phyloP scores from a whole-genome alignment of 2,888 invertebrate species.

The Platycheirus rosarum region DNA sequence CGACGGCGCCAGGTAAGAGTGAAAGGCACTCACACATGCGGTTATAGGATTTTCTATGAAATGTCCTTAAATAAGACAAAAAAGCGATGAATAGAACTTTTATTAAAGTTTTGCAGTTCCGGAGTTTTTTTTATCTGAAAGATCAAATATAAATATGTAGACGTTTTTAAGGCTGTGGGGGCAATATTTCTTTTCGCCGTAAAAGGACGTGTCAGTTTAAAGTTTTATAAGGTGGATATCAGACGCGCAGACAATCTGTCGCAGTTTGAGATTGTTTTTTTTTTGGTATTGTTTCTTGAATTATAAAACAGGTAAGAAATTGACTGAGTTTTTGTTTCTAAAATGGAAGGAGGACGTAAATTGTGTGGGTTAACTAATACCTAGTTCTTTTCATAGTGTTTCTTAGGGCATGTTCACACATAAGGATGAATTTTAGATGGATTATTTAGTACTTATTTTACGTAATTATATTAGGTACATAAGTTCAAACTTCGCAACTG shows the following conservation, averaged over 20 bases:
- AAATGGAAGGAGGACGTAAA: not conserved
- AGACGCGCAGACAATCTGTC: slow-evolving; percentile 59
- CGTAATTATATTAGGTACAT: too few relatives aligned
- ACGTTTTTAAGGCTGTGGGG: slow-evolving; percentile 24
- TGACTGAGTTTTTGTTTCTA: slow-evolving; percentile 23
- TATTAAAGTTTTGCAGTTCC: slow-evolving; percentile 54
- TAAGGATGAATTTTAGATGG: too few relatives aligned
- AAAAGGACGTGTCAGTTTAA: slow-evolving; percentile 40
- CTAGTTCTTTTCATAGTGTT: too few relatives aligned
- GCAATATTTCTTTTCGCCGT: not conserved
- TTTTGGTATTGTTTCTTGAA: slow-evolving; percentile 14
- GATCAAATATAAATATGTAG: slow-evolving; percentile 9
- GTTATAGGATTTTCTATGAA: slow-evolving; percentile 33
- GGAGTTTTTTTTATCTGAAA: not conserved
- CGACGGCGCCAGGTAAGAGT: slow-evolving; percentile 57
- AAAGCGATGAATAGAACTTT: slow-evolving; percentile 30
- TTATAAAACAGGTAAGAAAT: slow-evolving; percentile 16
- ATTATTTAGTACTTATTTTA: too few relatives aligned
- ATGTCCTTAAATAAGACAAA: slow-evolving; percentile 32
- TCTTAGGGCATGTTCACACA: too few relatives aligned
- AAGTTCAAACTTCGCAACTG: too few relatives aligned
- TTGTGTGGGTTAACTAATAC: too few relatives aligned
- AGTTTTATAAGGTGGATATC: slow-evolving; percentile 53
- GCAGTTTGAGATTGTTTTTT: slow-evolving; percentile 39
- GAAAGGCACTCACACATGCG: slow-evolving; percentile 12